Conservation (phyloP, 2,888 invertebrate species). For the Rhingia rostrata region DNA sequence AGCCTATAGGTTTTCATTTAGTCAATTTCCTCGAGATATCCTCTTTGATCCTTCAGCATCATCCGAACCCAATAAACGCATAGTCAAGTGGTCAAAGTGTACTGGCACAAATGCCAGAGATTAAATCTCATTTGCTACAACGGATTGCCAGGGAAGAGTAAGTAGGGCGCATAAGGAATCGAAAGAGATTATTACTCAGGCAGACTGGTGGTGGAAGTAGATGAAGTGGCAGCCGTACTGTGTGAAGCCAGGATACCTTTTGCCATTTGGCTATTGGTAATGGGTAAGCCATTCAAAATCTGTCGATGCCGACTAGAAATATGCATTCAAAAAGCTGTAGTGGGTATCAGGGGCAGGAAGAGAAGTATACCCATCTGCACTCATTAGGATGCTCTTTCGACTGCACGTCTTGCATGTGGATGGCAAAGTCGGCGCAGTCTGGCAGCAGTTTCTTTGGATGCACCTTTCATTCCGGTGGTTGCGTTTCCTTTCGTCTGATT, state of each 20-base stretch:
- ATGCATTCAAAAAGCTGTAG: constrained; percentile 1
- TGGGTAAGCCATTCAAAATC: constrained; percentile 38
- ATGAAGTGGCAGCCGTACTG: not conserved
- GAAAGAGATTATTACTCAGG: constrained; percentile 52
- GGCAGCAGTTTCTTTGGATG: constrained; percentile 34
- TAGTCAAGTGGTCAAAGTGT: constrained; percentile 65
- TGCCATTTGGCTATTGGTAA: not conserved
- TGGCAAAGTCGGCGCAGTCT: not conserved
- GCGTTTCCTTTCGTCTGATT: constrained; percentile 39
- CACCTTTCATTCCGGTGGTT: constrained; percentile 51
- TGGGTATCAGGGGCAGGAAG: not conserved
- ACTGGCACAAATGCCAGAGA: constrained; percentile 65
- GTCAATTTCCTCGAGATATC: constrained; percentile 73
- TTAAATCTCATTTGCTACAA: constrained; percentile 70
- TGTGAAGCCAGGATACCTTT: constrained; percentile 1
- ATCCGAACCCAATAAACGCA: constrained; percentile 59
- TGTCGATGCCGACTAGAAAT: constrained; percentile 35
- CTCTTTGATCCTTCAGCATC: constrained; percentile 70
- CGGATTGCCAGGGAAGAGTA: constrained; percentile 58
- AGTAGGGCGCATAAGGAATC: constrained; percentile 61
- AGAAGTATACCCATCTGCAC: constrained; percentile 30
- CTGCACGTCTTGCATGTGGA: not conserved
- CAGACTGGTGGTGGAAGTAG: constrained; percentile 23
- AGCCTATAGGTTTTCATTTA: constrained; percentile 69
- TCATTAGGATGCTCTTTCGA: constrained; percentile 54